Evolutionary conservation across 1,140 invertebrate species (phyloP), one percentile per base, ranked within the genome.

Genomic region (Halictus rubicundus): DNA sequence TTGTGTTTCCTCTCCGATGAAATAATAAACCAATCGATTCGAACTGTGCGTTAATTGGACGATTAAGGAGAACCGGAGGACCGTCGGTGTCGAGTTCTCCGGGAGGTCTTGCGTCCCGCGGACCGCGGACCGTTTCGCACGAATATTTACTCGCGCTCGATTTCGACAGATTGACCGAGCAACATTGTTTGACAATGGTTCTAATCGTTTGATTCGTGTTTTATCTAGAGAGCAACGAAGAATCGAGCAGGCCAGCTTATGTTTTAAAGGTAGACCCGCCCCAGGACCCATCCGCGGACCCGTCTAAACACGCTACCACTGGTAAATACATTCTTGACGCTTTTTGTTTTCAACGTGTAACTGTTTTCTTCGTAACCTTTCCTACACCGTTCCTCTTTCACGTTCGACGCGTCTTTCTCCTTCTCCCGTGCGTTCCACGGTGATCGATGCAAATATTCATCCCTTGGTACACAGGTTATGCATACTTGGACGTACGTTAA

Each of bases 181-280:
- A 80, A 83, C 32, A 65, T n/a, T 76, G 66, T 73, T 65, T 69
- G 61, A 46, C 65, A 77, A 69, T 82, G 39, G 57, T 84, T 80
- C 80, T 78, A 83, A 82, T 80, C 46, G 25, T 88, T 87, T 84
- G 46, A 82, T 80, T 42, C 84, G 46, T 87, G 63, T 68, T 81
- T 78, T 80, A 32, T 78, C 25, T 85, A 92, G 91, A 90, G 77
- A 88, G 68, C 71, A 73, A 75, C 63, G 90, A 92, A 52, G 86
- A 87, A 60, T 80, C 63, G 14, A 89, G 88, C 74, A 84, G 80
- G 63, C 87, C 90, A 16, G 78, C 84, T 25, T 83, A 88, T 68
- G 84, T 88, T 10, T 88, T 92, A 86, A 91, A 93, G 57, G 82
- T 91, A n/a, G 89, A 91, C 59, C 89, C 88, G 2, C 89, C 90